Conservation (phyloP, 2,113 vertebrate species). For the Zosterops lateralis region DNA sequence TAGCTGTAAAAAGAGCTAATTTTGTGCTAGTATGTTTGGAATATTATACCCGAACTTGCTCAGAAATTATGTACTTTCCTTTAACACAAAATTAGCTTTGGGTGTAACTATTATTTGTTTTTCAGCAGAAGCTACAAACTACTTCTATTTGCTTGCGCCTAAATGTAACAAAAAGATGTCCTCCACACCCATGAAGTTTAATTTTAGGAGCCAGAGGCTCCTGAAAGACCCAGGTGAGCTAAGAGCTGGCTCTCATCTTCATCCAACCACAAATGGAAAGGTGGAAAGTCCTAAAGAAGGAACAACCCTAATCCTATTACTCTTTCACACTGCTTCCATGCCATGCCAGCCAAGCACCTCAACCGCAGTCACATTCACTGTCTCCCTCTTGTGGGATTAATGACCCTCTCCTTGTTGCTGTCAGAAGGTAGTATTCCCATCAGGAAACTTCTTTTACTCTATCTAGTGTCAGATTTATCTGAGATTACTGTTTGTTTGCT, state of each 20-base stretch:
- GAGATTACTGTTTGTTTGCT: background rate
- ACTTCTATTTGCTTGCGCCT: slow-evolving; percentile 11
- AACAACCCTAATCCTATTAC: background rate
- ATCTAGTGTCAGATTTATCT: background rate
- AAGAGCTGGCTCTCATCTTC: slow-evolving; percentile 18
- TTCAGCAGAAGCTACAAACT: slow-evolving; percentile 32
- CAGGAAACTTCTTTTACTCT: background rate
- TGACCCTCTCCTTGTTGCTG: background rate
- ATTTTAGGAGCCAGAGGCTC: slow-evolving; percentile 34
- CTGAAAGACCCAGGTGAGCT: slow-evolving; percentile 37
- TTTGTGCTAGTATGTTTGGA: slow-evolving; percentile 9
- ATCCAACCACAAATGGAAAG: slow-evolving; percentile 39
- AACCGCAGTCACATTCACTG: background rate
- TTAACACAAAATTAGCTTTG: slow-evolving; percentile 53
- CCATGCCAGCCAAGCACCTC: background rate
- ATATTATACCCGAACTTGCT: slow-evolving; percentile 14
- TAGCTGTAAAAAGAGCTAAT: slow-evolving; percentile 5
- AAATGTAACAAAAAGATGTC: slow-evolving; percentile 54
- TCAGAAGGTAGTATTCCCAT: background rate
- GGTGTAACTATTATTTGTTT: slow-evolving; percentile 52
- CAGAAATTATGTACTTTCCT: background rate
- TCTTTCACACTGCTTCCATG: background rate
- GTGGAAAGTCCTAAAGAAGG: slow-evolving; percentile 14
- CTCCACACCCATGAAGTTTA: slow-evolving; percentile 51
- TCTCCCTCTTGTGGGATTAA: background rate